These are phyloP conservation scores for Siniperca chuatsi DNA, from an alignment of 2,113 vertebrate species.

Conservation along the genomic window DNA sequence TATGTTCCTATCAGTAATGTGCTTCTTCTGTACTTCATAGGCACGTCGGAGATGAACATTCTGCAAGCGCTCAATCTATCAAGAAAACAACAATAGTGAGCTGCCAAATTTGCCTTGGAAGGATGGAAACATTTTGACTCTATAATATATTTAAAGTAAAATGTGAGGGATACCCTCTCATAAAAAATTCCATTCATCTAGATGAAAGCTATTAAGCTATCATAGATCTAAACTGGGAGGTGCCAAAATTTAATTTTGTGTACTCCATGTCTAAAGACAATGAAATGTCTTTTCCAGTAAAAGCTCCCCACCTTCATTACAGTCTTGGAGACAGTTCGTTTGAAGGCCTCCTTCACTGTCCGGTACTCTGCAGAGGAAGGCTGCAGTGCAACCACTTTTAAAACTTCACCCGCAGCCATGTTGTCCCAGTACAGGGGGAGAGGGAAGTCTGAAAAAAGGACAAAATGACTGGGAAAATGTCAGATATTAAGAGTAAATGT, in stretches of 20 bases:
- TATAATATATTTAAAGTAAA: background rate
- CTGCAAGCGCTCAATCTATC: conserved; percentile 71
- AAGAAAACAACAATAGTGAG: background rate
- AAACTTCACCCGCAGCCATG: conserved; percentile 35
- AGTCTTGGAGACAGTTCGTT: conserved; percentile 39
- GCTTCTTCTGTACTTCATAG: conserved; percentile 55
- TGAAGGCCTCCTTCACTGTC: conserved; percentile 62
- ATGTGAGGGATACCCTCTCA: background rate
- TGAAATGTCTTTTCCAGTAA: background rate
- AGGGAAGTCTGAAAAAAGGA: conserved; percentile 64
- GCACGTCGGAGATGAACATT: conserved; percentile 55
- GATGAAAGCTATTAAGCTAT: background rate
- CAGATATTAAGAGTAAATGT: background rate
- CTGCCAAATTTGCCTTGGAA: background rate
- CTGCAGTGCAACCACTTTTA: conserved; percentile 41
- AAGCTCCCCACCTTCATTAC: conserved; percentile 62
- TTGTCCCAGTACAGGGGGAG: conserved; percentile 77
- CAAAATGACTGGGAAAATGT: fast-evolving
- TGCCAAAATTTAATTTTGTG: background rate
- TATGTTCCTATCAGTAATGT: conserved; percentile 50
- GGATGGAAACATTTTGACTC: too few relatives aligned
- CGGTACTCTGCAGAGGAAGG: conserved; percentile 64
- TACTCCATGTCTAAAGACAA: background rate
- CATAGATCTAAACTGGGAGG: background rate
- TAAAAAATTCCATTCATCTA: background rate